phyloP scores from a whole-genome alignment of 1,140 invertebrate genomes.

The Drosophila parabipectinata region DNA sequence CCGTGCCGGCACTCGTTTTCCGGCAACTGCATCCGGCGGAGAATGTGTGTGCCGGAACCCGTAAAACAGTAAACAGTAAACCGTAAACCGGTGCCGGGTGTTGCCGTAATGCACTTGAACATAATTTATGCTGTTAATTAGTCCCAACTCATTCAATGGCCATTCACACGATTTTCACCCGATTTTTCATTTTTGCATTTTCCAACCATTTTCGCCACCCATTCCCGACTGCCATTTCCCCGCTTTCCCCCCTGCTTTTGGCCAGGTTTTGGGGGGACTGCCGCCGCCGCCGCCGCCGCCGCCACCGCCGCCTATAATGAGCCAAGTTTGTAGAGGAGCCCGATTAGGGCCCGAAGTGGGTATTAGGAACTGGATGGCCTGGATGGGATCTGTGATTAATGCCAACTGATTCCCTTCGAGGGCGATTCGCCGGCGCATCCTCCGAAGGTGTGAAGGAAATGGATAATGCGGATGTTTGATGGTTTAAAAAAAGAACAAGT shows the following conservation, averaged over 20 bases:
- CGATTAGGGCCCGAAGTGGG: conserved; percentile 8
- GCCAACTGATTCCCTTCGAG: not conserved
- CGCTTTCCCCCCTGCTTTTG: not conserved
- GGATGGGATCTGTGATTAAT: conserved; percentile 3
- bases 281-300: no score
- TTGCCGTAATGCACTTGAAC: conserved; percentile 75
- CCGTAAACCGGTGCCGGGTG: conserved; percentile 27
- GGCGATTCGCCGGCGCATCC: not conserved
- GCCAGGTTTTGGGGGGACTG: no score
- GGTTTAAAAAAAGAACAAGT: not conserved
- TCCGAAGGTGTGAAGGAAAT: not conserved
- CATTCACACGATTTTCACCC: conserved; percentile 51
- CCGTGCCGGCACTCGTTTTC: conserved; percentile 2
- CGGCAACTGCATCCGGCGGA: conserved; percentile 47
- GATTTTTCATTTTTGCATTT: conserved; percentile 33
- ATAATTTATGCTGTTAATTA: conserved; percentile 82
- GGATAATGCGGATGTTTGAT: conserved; percentile 1
- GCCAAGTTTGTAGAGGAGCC: conserved; percentile 29
- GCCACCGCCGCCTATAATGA: conserved; percentile 20
- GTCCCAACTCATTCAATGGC: conserved; percentile 55
- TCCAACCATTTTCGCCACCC: conserved; percentile 1
- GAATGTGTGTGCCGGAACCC: conserved; percentile 31
- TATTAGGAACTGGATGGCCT: conserved; percentile 1
- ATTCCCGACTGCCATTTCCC: not conserved
- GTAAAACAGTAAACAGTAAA: conserved; percentile 2